Conservation (phyloP, 1,140 invertebrate genomes). For the Bombus turneri region DNA sequence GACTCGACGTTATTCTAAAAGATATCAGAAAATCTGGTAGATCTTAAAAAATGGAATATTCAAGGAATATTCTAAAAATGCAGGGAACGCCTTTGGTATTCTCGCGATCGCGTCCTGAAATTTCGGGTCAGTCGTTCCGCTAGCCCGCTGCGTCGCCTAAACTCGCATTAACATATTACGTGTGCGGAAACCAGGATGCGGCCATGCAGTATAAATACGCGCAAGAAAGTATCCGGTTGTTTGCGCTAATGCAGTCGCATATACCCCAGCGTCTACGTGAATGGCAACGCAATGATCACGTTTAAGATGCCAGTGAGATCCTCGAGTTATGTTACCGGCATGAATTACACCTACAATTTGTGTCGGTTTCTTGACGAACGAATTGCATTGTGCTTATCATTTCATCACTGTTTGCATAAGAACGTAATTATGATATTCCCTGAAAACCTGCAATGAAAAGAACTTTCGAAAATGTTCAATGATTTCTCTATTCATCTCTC, state of each 20-base stretch:
- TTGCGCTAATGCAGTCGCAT: neutral
- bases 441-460: no score
- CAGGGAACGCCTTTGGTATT: neutral
- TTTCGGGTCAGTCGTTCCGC: constrained; percentile 29
- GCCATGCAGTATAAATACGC: neutral
- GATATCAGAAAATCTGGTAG: no score
- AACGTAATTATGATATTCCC: no score
- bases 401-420: neutral
- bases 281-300: constrained; percentile 27
- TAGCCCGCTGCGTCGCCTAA: constrained; percentile 1
- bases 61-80: no score
- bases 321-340: neutral
- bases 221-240: constrained; percentile 10
- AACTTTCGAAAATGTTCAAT: no score
- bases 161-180: constrained; percentile 48
- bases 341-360: neutral
- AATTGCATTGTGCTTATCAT: neutral
- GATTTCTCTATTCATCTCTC: no score
- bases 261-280: neutral
- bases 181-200: constrained; percentile 24
- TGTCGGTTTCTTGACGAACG: neutral
- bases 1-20: no score
- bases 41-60: no score
- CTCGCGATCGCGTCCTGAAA: neutral
- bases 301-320: neutral